Evolutionary conservation across 2,113 vertebrate genomes (phyloP).

Genomic region (Rhodinocichla rosea): DNA sequence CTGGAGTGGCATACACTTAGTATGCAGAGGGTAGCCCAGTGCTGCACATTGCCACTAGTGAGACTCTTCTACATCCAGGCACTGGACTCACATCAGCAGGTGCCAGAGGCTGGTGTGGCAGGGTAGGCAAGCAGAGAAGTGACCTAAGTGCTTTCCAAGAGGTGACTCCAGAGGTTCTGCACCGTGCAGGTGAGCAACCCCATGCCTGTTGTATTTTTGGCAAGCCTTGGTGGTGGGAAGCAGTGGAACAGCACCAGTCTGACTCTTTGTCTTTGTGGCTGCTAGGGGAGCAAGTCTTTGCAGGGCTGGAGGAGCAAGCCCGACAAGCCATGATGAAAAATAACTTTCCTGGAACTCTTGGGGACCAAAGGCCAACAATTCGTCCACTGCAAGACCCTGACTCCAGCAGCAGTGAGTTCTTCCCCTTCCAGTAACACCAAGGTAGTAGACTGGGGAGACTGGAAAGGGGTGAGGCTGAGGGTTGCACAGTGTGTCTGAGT

Average conservation of each 20-base stretch:
- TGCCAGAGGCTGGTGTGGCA: not conserved
- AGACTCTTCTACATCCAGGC: not conserved
- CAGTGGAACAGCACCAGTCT: not conserved
- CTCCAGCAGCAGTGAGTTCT: slow-evolving; percentile 79
- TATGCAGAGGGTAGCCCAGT: not conserved
- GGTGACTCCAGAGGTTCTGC: slow-evolving; percentile 4
- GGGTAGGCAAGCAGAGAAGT: not conserved
- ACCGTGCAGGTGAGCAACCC: slow-evolving; percentile 51
- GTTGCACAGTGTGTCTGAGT: not conserved
- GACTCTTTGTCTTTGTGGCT: slow-evolving; percentile 69
- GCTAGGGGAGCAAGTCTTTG: slow-evolving; percentile 82
- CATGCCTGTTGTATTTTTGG: not conserved
- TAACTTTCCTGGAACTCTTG: slow-evolving; percentile 72
- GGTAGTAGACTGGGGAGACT: slow-evolving; percentile 51
- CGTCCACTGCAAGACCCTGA: slow-evolving; percentile 68
- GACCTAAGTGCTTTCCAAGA: not conserved
- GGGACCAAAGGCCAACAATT: slow-evolving; percentile 65
- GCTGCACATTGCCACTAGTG: not conserved
- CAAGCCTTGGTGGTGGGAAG: not conserved
- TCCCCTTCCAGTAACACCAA: slow-evolving; percentile 62
- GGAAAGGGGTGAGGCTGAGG: not conserved
- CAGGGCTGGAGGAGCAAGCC: slow-evolving; percentile 79
- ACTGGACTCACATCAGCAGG: not conserved
- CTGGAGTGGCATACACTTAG: not conserved
- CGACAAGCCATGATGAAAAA: slow-evolving; percentile 82